Evolutionary conservation across 92 coral and sea anemone genomes (phyloP).

Genomic region (Zoanthus sansibaricus): DNA sequence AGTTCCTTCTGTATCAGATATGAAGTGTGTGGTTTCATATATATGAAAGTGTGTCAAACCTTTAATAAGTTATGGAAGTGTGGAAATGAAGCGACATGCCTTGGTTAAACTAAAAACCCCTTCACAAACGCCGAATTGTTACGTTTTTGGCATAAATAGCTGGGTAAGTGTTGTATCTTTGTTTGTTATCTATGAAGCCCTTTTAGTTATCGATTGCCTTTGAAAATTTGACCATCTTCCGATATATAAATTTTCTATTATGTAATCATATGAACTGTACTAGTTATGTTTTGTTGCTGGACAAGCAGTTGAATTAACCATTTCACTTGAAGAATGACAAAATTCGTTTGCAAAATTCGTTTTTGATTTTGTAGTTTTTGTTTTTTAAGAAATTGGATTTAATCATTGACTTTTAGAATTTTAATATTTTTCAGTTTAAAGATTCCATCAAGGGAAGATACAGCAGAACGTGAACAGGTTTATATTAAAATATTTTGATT

Average conservation of each 20-base stretch:
- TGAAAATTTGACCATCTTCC: background rate
- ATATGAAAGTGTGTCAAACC: background rate
- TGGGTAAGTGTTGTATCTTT: conserved; percentile 84
- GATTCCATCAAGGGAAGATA: background rate
- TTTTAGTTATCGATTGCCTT: background rate
- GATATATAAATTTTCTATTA: conserved; percentile 1
- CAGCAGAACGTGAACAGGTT: background rate
- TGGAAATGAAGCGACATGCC: conserved; percentile 95
- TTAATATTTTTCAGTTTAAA: background rate
- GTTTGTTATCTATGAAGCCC: background rate
- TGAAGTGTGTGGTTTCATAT: conserved; percentile 22
- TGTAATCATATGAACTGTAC: background rate
- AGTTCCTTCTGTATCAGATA: conserved; percentile 14
- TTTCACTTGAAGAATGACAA: background rate
- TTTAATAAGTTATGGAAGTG: background rate
- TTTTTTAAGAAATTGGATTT: background rate
- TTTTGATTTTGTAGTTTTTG: background rate
- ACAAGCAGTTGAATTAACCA: background rate
- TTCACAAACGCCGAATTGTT: conserved; percentile 77
- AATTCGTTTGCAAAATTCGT: conserved; percentile 6
- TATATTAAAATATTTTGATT: background rate
- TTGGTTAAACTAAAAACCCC: conserved; percentile 68
- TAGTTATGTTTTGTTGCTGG: background rate
- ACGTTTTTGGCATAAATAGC: conserved; percentile 96
- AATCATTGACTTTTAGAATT: background rate